Evolutionary conservation across 2,797 vertebrate genomes (phyloP).

Genomic region (Allobates femoralis): DNA sequence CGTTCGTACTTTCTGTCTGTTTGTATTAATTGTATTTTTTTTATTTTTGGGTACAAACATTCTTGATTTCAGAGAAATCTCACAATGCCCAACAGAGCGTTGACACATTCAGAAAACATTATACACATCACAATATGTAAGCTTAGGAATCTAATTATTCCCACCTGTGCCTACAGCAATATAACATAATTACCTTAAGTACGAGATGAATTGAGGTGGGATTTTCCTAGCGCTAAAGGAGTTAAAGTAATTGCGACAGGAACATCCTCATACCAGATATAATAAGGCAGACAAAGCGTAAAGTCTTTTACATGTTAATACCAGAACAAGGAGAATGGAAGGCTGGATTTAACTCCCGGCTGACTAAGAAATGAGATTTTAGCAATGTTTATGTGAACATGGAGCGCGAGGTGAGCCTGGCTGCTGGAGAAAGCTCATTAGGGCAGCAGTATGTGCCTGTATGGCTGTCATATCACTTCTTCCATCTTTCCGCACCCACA

Average conservation of each 20-base stretch:
- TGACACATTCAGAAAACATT: neutral
- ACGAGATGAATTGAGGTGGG: constrained; percentile 56
- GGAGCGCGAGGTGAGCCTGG: constrained; percentile 39
- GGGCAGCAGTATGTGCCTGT: constrained; percentile 51
- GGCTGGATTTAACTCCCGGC: constrained; percentile 36
- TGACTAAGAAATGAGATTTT: constrained; percentile 59
- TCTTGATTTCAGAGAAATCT: too few species aligned
- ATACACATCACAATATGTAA: constrained; percentile 25
- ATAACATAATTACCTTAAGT: constrained; percentile 47
- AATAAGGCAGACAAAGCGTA: constrained; percentile 48
- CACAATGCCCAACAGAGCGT: neutral
- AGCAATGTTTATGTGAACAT: constrained; percentile 60
- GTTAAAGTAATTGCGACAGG: constrained; percentile 57
- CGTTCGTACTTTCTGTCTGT: too few species aligned
- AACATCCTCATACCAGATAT: constrained; percentile 42
- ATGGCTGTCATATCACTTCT: constrained; percentile 62
- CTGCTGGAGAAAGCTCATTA: constrained; percentile 58
- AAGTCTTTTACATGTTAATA: constrained; percentile 55
- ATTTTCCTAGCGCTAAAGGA: constrained; percentile 56
- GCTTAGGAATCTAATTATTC: constrained; percentile 30
- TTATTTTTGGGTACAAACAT: too few species aligned
- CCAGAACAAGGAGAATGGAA: constrained; percentile 21
- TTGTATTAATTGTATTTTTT: too few species aligned
- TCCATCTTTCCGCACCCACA: constrained; percentile 63
- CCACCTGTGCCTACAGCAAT: constrained; percentile 46